phyloP scores from a whole-genome alignment of 2,888 invertebrate genomes.

The Gerris lacustris region DNA sequence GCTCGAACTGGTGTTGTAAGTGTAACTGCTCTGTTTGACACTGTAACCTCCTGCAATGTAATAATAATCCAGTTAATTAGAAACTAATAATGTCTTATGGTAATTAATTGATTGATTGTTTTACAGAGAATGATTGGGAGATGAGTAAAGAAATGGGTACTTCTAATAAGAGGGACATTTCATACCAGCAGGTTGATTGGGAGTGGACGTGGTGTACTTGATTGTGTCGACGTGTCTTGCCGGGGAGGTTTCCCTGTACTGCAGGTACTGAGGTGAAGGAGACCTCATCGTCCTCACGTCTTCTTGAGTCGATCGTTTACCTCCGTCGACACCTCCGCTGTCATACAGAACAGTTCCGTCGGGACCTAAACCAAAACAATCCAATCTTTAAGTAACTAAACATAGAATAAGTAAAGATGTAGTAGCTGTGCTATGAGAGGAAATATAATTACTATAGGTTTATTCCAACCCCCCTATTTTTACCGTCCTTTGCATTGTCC shows the following conservation, averaged over 20 bases:
- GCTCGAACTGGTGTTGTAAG: constrained; percentile 11
- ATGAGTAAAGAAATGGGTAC: too few species aligned
- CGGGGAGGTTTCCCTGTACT: not conserved
- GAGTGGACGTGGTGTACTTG: not conserved
- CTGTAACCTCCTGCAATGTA: not conserved
- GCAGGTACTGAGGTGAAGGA: not conserved
- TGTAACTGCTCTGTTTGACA: constrained; percentile 13
- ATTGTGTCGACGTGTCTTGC: not conserved
- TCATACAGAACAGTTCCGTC: not conserved
- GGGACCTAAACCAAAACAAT: not conserved
- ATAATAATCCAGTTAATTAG: too few species aligned
- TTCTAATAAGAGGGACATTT: too few species aligned
- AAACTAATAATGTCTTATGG: too few species aligned
- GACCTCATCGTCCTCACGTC: not conserved
- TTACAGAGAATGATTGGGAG: too few species aligned
- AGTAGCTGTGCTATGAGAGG: too few species aligned
- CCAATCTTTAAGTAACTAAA: too few species aligned
- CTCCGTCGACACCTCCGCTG: not conserved
- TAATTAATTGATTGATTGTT: too few species aligned
- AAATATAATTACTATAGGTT: too few species aligned
- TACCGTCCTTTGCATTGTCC: too few species aligned
- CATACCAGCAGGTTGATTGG: not conserved
- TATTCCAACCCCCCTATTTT: too few species aligned
- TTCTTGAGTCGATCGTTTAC: not conserved
- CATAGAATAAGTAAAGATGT: too few species aligned